Evolutionary conservation across 2,113 vertebrate genomes (phyloP), one percentile per base, ranked within the genome.

Genomic region (Phrynosoma blainvillii): DNA sequence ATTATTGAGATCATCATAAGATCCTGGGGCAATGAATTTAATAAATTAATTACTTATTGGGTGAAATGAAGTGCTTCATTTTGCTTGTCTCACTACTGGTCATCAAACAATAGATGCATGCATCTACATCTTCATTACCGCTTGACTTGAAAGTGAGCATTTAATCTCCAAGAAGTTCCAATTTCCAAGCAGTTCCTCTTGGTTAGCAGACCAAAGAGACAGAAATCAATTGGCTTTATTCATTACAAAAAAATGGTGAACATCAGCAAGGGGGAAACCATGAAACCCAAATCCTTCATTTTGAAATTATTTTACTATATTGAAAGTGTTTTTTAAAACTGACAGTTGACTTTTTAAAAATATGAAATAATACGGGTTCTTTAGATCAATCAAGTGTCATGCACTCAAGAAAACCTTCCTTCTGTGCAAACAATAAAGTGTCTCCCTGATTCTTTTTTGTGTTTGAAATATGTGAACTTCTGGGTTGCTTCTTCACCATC

Each of bases 201-300:
- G 47, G 27, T 82, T 76, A 77, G 77, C 42, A 86, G 66, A 85
- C 27, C 12, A 77, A 36, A 42, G 62, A 89, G 65, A 77, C 23
- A 54, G 62, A 68, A 81, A 77, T 77, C 27, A 56, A 40, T 86
- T 47, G 32, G 47, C 85, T 82, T 71, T 68, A 76, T 86, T 75
- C 25, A 68, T 68, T 54, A 70, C 25, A 30, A 71, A 76, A 84
- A 86, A 27, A 59, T 59, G 42, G 59, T 40, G 54, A 82, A 81
- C 32, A 59, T 40, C n/a, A 27, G 13, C 62, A 86, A 68, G 54
- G 30, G 30, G 62, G 42, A 36, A 30, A 80, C 8, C 36, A 40
- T 25, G n/a, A 11, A n/a, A 21, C 27, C 6, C 20, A 27, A 47
- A n/a, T 25, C 74, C 47, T 88, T 82, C 42, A 75, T 83, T 47